Conservation (phyloP, 2,113 vertebrate species). For the Nesogale talazaci region DNA sequence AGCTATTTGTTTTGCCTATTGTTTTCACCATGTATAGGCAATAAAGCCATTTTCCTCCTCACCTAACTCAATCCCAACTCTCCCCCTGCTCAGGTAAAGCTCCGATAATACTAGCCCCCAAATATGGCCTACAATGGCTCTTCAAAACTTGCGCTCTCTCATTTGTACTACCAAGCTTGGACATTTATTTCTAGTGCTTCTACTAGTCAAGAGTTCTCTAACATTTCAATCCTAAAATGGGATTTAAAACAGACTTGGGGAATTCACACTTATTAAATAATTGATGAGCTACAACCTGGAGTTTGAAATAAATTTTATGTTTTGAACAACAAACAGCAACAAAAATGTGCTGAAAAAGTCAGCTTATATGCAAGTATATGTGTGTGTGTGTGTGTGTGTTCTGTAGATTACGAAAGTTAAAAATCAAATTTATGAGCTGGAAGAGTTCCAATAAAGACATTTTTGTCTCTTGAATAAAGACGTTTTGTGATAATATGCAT, state of each 20-base stretch:
- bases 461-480: too few species aligned
- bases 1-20: slow-evolving; percentile 49
- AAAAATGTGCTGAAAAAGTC: too few species aligned
- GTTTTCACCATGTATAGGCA: slow-evolving; percentile 67
- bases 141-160: slow-evolving; percentile 50
- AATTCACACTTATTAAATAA: slow-evolving; percentile 79
- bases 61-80: slow-evolving; percentile 66
- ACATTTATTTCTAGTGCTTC: slow-evolving; percentile 39
- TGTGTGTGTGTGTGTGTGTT: too few species aligned
- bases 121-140: slow-evolving; percentile 38
- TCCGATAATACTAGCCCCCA: slow-evolving; percentile 52
- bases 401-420: too few species aligned
- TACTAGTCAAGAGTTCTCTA: slow-evolving; percentile 58
- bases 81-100: too few species aligned
- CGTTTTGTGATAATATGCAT: too few species aligned
- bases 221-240: slow-evolving; percentile 39
- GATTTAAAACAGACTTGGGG: slow-evolving; percentile 32
- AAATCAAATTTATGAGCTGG: too few species aligned
- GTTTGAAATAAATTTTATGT: slow-evolving; percentile 72
- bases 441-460: too few species aligned
- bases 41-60: slow-evolving; percentile 73
- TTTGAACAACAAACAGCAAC: too few species aligned
- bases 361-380: too few species aligned
- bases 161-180: slow-evolving; percentile 56
- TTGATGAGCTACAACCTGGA: slow-evolving; percentile 66